Evolutionary conservation across 2,888 invertebrate species (phyloP), one percentile per base, ranked within the genome.

Genomic region (Cheilosia variabilis): DNA sequence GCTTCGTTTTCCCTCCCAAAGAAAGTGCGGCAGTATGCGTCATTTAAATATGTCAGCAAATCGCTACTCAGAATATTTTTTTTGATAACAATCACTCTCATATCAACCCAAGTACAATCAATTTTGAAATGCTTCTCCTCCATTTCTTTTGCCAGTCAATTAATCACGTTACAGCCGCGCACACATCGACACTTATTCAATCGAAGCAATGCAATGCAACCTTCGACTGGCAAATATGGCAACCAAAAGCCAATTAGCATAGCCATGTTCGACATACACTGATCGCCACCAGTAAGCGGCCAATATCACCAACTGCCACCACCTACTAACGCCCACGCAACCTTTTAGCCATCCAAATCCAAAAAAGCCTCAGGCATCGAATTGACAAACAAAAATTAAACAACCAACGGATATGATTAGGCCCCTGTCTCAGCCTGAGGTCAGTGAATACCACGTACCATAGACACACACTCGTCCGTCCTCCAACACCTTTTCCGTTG

Each of bases 221-320:
- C 79, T 79, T 83, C 79, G 72, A 52, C 66, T 57, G 52, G 50
- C 69, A 80, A 73, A 79, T 65, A 80, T 80, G 65, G 63, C 47
- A 66, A 73, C 83, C 45, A 17, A 83, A 34, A 53, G 68, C 80
- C 69, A 84, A 84, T 84, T 84, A 84, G 73, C 84, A 84, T 80
- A 80, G 80, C 52, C 52, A 37, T 79, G 75, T 84, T 84, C 69
- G 75, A 75, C 73, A 80, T 84, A 80, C 80, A 72, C 50, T 34
- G 53, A 79, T 79, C 73, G 63, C 79, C 79, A 69, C 53, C 53
- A 84, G 53, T 65, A 75, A 75, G 69, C 69, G 65, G 65, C 53
- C 53, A 79, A 75, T 83, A 83, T 62, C 55, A 55, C 73, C 72
- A 69, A 68, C 62, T 63, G 83, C 72, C 83, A 83, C 63, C 79